Conservation (phyloP, 2,888 invertebrate genomes). For the Stenodera caucasica region DNA sequence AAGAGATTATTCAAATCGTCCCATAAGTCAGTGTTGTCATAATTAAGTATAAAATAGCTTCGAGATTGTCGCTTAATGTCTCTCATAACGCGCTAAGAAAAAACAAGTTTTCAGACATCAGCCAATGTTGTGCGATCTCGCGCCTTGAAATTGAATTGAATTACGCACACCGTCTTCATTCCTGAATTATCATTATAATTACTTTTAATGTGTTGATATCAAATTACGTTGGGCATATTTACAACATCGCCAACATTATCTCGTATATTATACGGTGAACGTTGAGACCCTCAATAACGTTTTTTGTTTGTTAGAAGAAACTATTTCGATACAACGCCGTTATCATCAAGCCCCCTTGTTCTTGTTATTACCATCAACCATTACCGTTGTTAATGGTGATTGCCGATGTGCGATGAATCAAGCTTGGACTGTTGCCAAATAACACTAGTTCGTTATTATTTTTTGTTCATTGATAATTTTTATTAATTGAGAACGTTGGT, state of each 20-base stretch:
- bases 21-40: conserved; percentile 5
- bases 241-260: conserved; percentile 24
- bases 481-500: conserved; percentile 6
- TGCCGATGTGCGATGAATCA: conserved; percentile 46
- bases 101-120: not conserved
- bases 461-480: conserved; percentile 7
- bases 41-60: conserved; percentile 6
- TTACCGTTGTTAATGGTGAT: conserved; percentile 46
- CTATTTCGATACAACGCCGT: conserved; percentile 17
- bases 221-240: conserved; percentile 52
- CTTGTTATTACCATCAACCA: conserved; percentile 44
- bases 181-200: conserved; percentile 54
- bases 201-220: conserved; percentile 53
- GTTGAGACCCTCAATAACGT: not conserved
- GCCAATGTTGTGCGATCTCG: conserved; percentile 6
- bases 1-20: conserved; percentile 1
- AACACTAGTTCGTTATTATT: not conserved
- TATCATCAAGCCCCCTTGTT: conserved; percentile 35
- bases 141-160: too few species aligned
- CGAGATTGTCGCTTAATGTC: conserved; percentile 4
- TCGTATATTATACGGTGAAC: too few species aligned
- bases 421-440: conserved; percentile 28
- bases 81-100: not conserved
- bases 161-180: conserved; percentile 43
- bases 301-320: not conserved